Evolutionary conservation across 2,888 invertebrate genomes (phyloP).

Genomic region (Watsonalla binaria): DNA sequence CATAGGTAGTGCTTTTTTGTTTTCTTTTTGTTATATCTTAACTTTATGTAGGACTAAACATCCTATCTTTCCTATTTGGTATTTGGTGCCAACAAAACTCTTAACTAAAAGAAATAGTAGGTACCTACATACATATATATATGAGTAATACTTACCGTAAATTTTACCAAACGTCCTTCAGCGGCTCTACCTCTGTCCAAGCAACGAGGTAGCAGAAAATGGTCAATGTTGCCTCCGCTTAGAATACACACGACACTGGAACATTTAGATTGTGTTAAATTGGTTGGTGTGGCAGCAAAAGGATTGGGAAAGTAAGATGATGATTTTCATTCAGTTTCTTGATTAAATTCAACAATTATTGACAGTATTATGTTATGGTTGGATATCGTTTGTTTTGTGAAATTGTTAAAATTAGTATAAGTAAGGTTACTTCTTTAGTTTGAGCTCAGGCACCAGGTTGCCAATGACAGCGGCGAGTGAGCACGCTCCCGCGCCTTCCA

Average conservation of each 20-base stretch:
- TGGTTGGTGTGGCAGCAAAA: neutral
- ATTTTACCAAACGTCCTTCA: constrained; percentile 85
- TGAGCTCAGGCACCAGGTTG: constrained; percentile 87
- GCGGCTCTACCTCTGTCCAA: constrained; percentile 92
- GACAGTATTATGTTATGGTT: no score
- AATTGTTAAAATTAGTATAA: no score
- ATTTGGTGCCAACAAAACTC: no score
- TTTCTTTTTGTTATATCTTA: no score
- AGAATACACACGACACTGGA: constrained; percentile 89
- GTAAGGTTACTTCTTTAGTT: constrained; percentile 83
- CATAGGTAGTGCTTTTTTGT: no score
- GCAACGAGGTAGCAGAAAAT: constrained; percentile 87
- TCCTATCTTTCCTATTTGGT: no score
- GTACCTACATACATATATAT: neutral
- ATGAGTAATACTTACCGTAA: constrained; percentile 69
- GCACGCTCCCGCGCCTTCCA: constrained; percentile 94
- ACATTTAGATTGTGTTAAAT: neutral
- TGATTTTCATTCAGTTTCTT: no score
- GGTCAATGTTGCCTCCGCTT: constrained; percentile 94
- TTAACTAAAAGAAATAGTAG: no score
- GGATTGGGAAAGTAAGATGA: no score
- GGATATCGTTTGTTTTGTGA: no score
- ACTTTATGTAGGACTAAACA: no score
- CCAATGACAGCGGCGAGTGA: constrained; percentile 89
- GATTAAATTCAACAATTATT: no score